Evolutionary conservation across 2,888 invertebrate genomes (phyloP).

Genomic region (Trachelus iudaicus): DNA sequence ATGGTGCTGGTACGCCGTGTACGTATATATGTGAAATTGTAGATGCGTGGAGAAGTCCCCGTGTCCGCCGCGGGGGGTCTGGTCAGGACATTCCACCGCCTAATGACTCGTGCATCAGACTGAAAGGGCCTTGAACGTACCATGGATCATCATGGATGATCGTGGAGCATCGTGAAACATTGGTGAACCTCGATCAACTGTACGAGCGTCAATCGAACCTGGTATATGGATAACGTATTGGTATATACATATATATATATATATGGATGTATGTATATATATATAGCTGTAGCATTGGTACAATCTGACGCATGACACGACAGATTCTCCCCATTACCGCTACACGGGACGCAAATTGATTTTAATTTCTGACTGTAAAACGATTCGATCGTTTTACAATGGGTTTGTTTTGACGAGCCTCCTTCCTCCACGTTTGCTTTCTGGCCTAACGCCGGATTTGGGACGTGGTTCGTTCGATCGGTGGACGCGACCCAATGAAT

Average conservation of each 20-base stretch:
- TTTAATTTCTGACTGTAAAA: slow-evolving; percentile 33
- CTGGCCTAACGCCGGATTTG: background rate
- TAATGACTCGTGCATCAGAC: slow-evolving; percentile 36
- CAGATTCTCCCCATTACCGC: slow-evolving; percentile 39
- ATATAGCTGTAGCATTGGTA: slow-evolving; percentile 33
- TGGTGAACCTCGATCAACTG: background rate
- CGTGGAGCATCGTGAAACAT: slow-evolving; percentile 29
- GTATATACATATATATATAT: too few species aligned
- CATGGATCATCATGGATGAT: slow-evolving; percentile 32
- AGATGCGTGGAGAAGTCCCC: background rate
- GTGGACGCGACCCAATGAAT: background rate
- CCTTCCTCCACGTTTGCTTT: background rate
- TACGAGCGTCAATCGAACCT: slow-evolving; percentile 4
- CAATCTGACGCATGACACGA: slow-evolving; percentile 51
- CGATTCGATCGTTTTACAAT: slow-evolving; percentile 20
- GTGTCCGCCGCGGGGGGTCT: slow-evolving; percentile 2
- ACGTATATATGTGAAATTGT: background rate
- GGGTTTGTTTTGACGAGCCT: slow-evolving; percentile 14
- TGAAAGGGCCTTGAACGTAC: slow-evolving; percentile 30
- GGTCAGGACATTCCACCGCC: slow-evolving; percentile 33
- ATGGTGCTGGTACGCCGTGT: background rate
- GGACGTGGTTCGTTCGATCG: background rate
- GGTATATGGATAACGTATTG: background rate
- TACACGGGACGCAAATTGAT: slow-evolving; percentile 37
- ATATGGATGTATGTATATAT: background rate